Conservation (phyloP, 2,888 invertebrate species). For the Lobophora halterata region DNA sequence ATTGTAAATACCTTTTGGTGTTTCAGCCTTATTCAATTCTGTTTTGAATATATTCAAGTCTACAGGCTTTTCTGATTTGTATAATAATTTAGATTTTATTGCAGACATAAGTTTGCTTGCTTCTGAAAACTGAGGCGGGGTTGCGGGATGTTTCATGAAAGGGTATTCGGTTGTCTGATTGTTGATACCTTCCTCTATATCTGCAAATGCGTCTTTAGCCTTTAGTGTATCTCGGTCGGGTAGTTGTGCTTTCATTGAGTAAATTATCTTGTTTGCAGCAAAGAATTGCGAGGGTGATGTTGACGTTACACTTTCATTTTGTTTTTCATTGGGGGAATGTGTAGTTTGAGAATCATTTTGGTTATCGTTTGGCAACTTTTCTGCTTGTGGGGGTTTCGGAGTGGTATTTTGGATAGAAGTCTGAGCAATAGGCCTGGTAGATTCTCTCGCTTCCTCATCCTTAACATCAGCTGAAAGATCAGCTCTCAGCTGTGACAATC, state of each 20-base stretch:
- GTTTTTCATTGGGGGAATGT: slow-evolving; percentile 64
- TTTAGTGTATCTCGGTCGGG: slow-evolving; percentile 62
- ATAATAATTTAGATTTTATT: slow-evolving; percentile 66
- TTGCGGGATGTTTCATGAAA: slow-evolving; percentile 66
- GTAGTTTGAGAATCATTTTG: slow-evolving; percentile 25
- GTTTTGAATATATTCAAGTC: slow-evolving; percentile 12
- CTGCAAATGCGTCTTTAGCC: slow-evolving; percentile 68
- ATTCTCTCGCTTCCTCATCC: slow-evolving; percentile 39
- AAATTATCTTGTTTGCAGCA: slow-evolving; percentile 71
- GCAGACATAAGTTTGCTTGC: slow-evolving; percentile 70
- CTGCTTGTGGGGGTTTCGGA: slow-evolving; percentile 37
- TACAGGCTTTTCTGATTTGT: slow-evolving; percentile 27
- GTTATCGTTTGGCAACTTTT: slow-evolving; percentile 38
- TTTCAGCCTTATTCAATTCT: slow-evolving; percentile 1
- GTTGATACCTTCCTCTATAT: slow-evolving; percentile 68
- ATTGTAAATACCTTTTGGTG: slow-evolving; percentile 17
- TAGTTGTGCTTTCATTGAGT: slow-evolving; percentile 71
- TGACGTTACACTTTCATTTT: slow-evolving; percentile 60
- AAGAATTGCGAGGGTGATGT: slow-evolving; percentile 72
- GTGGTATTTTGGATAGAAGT: too few relatives aligned
- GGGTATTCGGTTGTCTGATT: slow-evolving; percentile 69
- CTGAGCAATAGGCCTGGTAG: slow-evolving; percentile 34
- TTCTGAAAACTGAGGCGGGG: slow-evolving; percentile 73
- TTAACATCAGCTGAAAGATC: slow-evolving; percentile 45
- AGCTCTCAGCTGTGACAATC: slow-evolving; percentile 51